A percentile compares a stretch with the other conserved stretches of the same genome.
phyloP scores from a whole-genome alignment of 1,140 invertebrate genomes.

The Bactericera cockerelli region DNA sequence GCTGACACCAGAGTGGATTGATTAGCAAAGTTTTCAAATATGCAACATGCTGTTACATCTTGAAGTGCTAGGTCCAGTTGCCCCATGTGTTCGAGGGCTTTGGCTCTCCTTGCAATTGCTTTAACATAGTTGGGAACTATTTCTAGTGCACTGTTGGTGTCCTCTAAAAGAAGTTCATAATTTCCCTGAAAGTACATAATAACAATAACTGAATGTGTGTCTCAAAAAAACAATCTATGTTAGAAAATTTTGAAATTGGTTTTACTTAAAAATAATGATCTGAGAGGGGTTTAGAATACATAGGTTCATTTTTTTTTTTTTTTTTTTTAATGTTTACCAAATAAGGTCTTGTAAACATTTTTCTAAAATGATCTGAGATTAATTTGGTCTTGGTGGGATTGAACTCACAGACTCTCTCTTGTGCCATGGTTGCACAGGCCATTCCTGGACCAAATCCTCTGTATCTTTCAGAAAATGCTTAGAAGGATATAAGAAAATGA shows the following conservation, averaged over 20 bases:
- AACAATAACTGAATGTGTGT: background rate
- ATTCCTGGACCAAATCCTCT: no score
- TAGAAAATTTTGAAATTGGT: no score
- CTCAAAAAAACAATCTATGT: no score
- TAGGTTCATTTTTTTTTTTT: background rate
- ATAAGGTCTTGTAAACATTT: no score
- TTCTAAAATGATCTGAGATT: background rate
- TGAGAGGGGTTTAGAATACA: background rate
- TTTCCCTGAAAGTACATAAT: conserved; percentile 42
- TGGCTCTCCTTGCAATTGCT: conserved; percentile 67
- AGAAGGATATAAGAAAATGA: no score
- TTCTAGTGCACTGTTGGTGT: conserved; percentile 72
- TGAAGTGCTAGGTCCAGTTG: conserved; percentile 67
- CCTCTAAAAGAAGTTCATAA: conserved; percentile 64
- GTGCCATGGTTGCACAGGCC: no score
- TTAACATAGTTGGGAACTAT: conserved; percentile 79
- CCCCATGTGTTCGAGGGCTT: conserved; percentile 60
- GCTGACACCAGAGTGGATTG: conserved; percentile 58
- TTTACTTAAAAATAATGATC: no score
- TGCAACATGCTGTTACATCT: conserved; percentile 81
- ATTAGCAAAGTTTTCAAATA: conserved; percentile 76
- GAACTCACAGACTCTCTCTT: no score
- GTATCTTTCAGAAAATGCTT: no score
- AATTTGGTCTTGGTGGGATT: background rate
- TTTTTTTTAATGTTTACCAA: background rate